phyloP scores from a whole-genome alignment of 2,113 vertebrate genomes.

The Conger conger region DNA sequence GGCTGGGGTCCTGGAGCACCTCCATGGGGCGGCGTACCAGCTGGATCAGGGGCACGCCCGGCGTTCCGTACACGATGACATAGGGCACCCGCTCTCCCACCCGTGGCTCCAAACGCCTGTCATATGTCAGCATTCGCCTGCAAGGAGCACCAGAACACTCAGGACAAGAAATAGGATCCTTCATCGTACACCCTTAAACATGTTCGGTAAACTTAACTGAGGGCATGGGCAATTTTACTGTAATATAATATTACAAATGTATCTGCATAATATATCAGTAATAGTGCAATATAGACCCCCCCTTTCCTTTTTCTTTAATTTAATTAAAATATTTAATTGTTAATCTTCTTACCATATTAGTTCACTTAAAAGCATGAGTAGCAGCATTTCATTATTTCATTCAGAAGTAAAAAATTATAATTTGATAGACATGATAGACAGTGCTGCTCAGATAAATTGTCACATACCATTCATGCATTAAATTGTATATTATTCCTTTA shows the following conservation, averaged over 20 bases:
- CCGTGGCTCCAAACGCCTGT: slow-evolving; percentile 88
- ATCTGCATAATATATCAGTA: background rate
- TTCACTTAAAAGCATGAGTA: background rate
- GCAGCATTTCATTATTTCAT: background rate
- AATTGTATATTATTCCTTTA: slow-evolving; percentile 20
- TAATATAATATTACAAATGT: background rate
- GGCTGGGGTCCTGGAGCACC: slow-evolving; percentile 81
- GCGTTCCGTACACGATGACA: slow-evolving; percentile 86
- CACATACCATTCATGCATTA: slow-evolving; percentile 28
- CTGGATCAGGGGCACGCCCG: slow-evolving; percentile 93
- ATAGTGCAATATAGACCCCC: background rate
- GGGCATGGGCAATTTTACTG: background rate
- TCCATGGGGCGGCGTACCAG: slow-evolving; percentile 87
- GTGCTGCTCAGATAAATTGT: background rate
- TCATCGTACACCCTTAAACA: background rate
- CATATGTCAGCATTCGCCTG: slow-evolving; percentile 87
- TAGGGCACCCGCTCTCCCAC: slow-evolving; percentile 95
- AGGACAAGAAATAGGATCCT: background rate
- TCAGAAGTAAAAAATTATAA: background rate
- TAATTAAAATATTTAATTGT: background rate
- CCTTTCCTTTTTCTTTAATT: background rate
- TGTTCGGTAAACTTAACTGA: background rate
- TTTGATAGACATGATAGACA: slow-evolving; percentile 8
- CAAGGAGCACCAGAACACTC: slow-evolving; percentile 31
- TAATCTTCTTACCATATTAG: background rate